Base-by-base conservation (phyloP, 2,888 invertebrate species). In the Cheilosia grossa region DNA sequence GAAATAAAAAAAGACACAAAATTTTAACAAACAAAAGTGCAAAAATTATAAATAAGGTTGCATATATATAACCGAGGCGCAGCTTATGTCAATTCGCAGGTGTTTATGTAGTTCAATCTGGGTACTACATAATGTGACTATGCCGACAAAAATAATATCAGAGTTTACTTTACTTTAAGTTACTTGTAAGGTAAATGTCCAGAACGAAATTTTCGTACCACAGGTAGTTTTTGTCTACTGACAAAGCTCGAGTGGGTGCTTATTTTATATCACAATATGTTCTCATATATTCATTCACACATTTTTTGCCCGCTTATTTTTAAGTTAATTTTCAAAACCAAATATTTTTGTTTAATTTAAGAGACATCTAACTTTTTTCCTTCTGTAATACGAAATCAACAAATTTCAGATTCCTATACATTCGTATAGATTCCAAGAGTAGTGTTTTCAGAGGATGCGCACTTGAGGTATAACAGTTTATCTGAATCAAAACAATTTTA, bases 401-500 rank as follows among this genome's bases (percentile, higher is more conserved):
- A 51, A 59, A 70, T 59, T 51, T 59, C 24, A 13, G 19, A 33
- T 56, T 54, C 66, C 47, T 53, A 13, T 37, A 37, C 37, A 37
- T 44, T n/a, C 27, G 37, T 53, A 17, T n/a, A 53, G 21, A 13
- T 27, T 37, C 53, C 10, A 17, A 13, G 4, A 7, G n/a, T 19
- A 4, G 44, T 21, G 51, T 10, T 72, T 70, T 33, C 19, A 6
- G 51, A 27, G 49, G 9, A 30, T 72, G 72, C 70, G 59, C 70
- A 70, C 6, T 47, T 5, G 6, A 10, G 9, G 40, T 13, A 70
- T 70, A 70, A 59, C 70, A 70, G 59, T 40, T 70, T 24, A 13
- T 6, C 13, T 30, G 27, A 2, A 21, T 15, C 37, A 21, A 27
- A 30, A 37, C 9, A 24, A 24, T 6, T 0, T 47, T 44, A 10